Evolutionary conservation across 2,113 vertebrate genomes (phyloP), one percentile per base, ranked within the genome.

Genomic region (Calypte anna): DNA sequence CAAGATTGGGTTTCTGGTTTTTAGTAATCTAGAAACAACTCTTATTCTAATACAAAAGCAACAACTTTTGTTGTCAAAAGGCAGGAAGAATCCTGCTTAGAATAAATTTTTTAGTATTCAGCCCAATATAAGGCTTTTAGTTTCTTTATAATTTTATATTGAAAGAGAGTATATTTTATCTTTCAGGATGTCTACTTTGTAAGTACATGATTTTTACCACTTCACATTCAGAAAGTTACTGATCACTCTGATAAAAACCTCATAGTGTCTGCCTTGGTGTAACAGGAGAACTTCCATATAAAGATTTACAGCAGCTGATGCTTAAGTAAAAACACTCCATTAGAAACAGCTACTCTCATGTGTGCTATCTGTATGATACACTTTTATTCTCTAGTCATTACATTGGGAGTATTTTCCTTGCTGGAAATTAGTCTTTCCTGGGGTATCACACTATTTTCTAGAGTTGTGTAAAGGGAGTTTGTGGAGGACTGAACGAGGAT

Each of bases 401-500:
- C 13, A 46, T 51, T 9, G 69, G 9, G 5, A 4, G 1, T 0
- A 53, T 89, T 86, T 53, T 38, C 1, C 3, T 2, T 53, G 33
- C 9, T 75, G 33, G 15, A 88, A 78, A 54, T 70, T 24, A 63
- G 4, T 4, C 2, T 48, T 4, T 66, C 27, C 33, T 72, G 44
- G 12, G 12, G 10, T 19, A 62, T 53, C 33, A 57, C 8, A 14
- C 21, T 53, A 53, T 81, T 80, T 83, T 63, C 57, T 46, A 13
- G 21, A 30, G 9, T 19, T 43, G 4, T 25, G 2, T 62, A 44
- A 1, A 28, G 19, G 15, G 36, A 81, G 4, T 64, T 81, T 50
- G 11, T 75, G n/a, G 19, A 72, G 14, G 7, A 54, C 7, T 7
- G 14, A 61, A 67, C 9, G 3, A 63, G 11, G 62, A 21, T 51